These are phyloP conservation scores for Helarctos malayanus DNA, from an alignment of 2,797 vertebrate genomes.

Conservation along the genomic window DNA sequence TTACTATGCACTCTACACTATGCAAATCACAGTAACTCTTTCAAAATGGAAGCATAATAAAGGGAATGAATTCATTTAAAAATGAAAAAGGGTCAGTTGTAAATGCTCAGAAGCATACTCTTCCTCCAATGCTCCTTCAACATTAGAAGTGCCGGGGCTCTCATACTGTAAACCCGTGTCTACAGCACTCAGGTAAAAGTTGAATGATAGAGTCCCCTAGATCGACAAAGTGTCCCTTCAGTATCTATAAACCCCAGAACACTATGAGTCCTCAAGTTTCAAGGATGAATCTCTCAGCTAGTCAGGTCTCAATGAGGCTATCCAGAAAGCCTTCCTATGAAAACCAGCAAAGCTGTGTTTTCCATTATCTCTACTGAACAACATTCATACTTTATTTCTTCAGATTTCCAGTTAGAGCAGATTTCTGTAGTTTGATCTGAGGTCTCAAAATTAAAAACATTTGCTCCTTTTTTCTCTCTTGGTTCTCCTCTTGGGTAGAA, in stretches of 20 bases:
- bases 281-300: neutral
- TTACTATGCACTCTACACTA: neutral
- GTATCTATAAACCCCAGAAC: neutral
- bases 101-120: neutral
- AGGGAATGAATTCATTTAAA: slow-evolving; percentile 53
- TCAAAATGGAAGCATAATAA: slow-evolving; percentile 49
- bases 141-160: neutral
- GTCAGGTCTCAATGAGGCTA: neutral
- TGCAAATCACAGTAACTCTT: neutral
- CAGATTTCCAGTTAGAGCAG: slow-evolving; percentile 1
- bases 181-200: neutral
- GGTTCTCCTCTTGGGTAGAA: neutral
- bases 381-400: slow-evolving; percentile 42
- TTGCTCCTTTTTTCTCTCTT: neutral
- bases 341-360: neutral
- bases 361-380: neutral
- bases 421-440: slow-evolving; percentile 18
- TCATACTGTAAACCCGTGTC: neutral
- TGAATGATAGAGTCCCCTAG: neutral
- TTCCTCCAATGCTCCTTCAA: neutral
- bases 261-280: neutral
- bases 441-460: slow-evolving; percentile 43
- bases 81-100: slow-evolving; percentile 20
- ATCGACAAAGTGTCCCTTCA: slow-evolving; percentile 12
- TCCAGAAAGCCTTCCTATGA: neutral